phyloP scores from a whole-genome alignment of 2,113 vertebrate species.

The Bubo blakistoni region DNA sequence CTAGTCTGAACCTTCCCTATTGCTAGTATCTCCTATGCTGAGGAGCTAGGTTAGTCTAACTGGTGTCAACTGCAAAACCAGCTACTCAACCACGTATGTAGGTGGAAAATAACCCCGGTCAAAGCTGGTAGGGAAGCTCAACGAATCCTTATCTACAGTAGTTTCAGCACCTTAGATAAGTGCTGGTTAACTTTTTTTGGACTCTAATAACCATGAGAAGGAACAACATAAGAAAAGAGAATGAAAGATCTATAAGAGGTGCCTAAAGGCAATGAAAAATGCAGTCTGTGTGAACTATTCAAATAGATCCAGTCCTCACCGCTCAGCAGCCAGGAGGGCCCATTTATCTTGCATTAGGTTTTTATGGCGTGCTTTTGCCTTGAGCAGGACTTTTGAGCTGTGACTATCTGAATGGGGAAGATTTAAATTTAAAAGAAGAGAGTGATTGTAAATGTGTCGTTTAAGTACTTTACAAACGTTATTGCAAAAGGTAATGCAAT shows the following conservation, averaged over 20 bases:
- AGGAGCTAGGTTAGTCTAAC: background rate
- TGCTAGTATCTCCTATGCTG: background rate
- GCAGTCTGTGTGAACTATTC: background rate
- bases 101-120: background rate
- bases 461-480: background rate
- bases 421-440: conserved; percentile 28
- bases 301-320: background rate
- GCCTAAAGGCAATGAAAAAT: conserved; percentile 1
- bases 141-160: background rate
- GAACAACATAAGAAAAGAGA: background rate
- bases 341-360: conserved; percentile 24
- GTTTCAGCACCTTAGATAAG: background rate
- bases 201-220: background rate
- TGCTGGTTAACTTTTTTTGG: background rate
- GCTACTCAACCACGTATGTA: fast-evolving
- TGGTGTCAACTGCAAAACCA: background rate
- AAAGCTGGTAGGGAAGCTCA: background rate
- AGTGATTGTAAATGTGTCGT: background rate
- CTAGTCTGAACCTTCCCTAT: too few relatives aligned
- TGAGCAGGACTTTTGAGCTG: conserved; percentile 10
- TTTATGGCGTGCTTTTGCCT: conserved; percentile 18
- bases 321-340: background rate
- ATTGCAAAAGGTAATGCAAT: background rate
- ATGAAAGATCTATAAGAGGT: background rate
- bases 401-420: background rate